Evolutionary conservation across 2,888 invertebrate genomes (phyloP).

Genomic region (Itoplectis maculator): DNA sequence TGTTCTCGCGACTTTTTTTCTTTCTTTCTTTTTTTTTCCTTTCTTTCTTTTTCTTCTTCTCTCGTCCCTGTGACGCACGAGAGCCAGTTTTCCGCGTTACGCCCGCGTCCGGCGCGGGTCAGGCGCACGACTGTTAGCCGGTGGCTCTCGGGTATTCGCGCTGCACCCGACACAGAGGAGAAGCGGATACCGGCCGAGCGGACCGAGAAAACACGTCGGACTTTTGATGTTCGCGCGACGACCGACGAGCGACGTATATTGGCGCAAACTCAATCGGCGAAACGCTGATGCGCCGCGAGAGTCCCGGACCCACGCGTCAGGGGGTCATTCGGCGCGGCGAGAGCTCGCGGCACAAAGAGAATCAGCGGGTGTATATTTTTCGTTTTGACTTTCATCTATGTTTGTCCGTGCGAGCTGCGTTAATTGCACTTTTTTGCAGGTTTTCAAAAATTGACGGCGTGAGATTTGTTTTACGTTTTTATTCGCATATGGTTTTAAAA

Average conservation of each 20-base stretch:
- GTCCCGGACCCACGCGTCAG: neutral
- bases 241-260: neutral
- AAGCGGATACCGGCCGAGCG: neutral
- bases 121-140: slow-evolving; percentile 9
- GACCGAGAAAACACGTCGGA: slow-evolving; percentile 16
- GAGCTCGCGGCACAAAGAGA: no score
- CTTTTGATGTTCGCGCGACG: neutral
- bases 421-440: no score
- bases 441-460: no score
- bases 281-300: neutral
- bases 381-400: no score
- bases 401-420: no score
- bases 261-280: slow-evolving; percentile 27
- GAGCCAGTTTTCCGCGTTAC: slow-evolving; percentile 16
- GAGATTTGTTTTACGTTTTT: no score
- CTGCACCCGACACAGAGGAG: neutral
- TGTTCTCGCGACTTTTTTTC: neutral
- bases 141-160: neutral
- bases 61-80: slow-evolving; percentile 5
- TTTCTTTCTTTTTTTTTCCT: slow-evolving; percentile 5
- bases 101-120: neutral
- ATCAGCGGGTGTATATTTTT: no score
- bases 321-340: no score
- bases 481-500: no score
- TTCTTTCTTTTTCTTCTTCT: slow-evolving; percentile 3